Evolutionary conservation across 2,888 invertebrate genomes (phyloP).

Genomic region (Scaptomyza parva): DNA sequence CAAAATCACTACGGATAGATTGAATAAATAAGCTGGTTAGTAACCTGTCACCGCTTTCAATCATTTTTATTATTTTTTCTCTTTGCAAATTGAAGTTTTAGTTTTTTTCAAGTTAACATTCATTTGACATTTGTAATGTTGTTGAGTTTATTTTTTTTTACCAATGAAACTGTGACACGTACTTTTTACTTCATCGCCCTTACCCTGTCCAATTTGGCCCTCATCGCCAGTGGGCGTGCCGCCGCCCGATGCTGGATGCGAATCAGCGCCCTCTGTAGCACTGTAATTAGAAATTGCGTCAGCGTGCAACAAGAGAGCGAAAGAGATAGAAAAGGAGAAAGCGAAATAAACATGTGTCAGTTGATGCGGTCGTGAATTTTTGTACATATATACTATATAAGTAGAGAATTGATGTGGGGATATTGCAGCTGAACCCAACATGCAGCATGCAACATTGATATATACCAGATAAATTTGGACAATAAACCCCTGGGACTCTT

Average conservation of each 20-base stretch:
- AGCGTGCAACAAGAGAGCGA: conserved; percentile 42
- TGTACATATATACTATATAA: conserved; percentile 24
- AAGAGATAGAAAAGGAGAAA: conserved; percentile 31
- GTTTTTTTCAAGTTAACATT: conserved; percentile 26
- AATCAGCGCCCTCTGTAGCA: conserved; percentile 96
- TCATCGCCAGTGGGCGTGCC: conserved; percentile 91
- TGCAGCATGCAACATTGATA: conserved; percentile 50
- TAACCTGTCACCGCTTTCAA: conserved; percentile 81
- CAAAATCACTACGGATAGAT: conserved; percentile 39
- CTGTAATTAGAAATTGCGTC: conserved; percentile 85
- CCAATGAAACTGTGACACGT: conserved; percentile 80
- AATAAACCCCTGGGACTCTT: conserved; percentile 5
- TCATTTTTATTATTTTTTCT: conserved; percentile 24
- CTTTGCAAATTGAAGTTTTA: conserved; percentile 43
- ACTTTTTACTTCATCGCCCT: conserved; percentile 84
- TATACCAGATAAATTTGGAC: conserved; percentile 1
- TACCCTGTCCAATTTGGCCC: conserved; percentile 91
- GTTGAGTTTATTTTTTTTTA: conserved; percentile 47
- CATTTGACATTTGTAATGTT: conserved; percentile 42
- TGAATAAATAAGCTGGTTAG: conserved; percentile 49
- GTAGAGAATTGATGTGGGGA: conserved; percentile 18
- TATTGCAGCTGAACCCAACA: conserved; percentile 35
- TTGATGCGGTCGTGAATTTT: conserved; percentile 21
- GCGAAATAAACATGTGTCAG: conserved; percentile 46
- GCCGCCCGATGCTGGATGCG: conserved; percentile 91